These are phyloP conservation scores for Anolis apletophallus DNA, from an alignment of 2,797 vertebrate genomes.

Conservation along the genomic window DNA sequence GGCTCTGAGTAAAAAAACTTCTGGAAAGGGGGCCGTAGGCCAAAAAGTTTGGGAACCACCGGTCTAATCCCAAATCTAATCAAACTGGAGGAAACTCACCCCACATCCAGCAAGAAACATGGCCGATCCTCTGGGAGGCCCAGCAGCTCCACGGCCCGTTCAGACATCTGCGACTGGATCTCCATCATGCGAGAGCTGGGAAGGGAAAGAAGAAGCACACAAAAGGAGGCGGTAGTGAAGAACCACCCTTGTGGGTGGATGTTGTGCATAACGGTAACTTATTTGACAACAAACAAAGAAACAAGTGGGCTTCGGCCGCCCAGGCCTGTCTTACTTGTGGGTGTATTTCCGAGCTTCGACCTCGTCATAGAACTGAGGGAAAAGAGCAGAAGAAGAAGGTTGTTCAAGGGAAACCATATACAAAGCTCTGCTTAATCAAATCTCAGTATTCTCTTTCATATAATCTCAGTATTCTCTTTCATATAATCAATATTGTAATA, in stretches of 20 bases:
- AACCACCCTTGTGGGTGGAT: background rate
- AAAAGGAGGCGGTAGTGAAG: background rate
- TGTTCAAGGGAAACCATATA: background rate
- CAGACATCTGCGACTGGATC: slow-evolving; percentile 94
- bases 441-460: background rate
- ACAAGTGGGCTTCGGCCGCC: background rate
- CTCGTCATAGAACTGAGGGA: slow-evolving; percentile 29
- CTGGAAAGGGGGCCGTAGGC: no score
- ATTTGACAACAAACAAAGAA: background rate
- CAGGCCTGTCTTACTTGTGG: slow-evolving; percentile 26
- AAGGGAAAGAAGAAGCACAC: background rate
- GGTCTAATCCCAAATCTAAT: no score
- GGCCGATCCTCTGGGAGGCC: slow-evolving; percentile 85
- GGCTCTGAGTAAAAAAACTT: no score
- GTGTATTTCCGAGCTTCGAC: slow-evolving; percentile 38
- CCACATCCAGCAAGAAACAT: slow-evolving; percentile 90
- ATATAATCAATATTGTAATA: no score
- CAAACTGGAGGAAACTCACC: slow-evolving; percentile 76
- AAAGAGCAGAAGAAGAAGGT: background rate
- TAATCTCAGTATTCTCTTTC: no score
- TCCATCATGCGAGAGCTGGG: slow-evolving; percentile 93
- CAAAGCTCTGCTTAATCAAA: background rate
- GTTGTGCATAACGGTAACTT: background rate
- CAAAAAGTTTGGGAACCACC: no score
- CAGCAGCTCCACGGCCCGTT: slow-evolving; percentile 91